phyloP scores from a whole-genome alignment of 2,797 vertebrate species.

The Vespertilio murinus region DNA sequence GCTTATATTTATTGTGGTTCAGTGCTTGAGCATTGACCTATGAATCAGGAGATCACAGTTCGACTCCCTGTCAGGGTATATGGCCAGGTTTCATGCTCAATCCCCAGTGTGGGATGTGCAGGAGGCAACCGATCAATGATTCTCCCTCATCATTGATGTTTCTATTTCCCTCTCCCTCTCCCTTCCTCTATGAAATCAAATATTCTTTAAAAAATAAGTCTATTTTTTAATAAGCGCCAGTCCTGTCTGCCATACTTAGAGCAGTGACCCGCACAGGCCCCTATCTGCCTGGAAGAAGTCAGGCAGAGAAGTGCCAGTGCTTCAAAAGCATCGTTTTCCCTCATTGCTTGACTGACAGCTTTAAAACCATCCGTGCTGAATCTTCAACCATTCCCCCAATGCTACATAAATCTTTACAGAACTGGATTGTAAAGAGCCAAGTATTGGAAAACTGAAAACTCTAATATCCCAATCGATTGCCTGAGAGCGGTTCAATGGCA shows the following conservation, averaged over 20 bases:
- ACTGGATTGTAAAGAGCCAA: slow-evolving; percentile 67
- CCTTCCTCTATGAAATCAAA: too few relatives aligned
- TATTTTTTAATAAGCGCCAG: not conserved
- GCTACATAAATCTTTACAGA: slow-evolving; percentile 77
- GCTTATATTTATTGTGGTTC: not conserved
- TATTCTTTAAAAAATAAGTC: too few relatives aligned
- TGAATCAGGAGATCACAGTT: too few relatives aligned
- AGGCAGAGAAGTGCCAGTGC: slow-evolving; percentile 2
- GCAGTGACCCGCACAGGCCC: not conserved
- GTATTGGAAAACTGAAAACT: slow-evolving; percentile 76
- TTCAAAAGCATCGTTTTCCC: slow-evolving; percentile 54
- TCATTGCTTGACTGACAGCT: slow-evolving; percentile 74
- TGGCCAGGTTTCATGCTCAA: too few relatives aligned
- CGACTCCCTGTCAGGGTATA: too few relatives aligned
- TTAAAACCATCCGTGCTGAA: slow-evolving; percentile 41
- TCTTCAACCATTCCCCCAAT: slow-evolving; percentile 51
- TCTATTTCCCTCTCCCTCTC: too few relatives aligned
- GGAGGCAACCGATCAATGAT: too few relatives aligned
- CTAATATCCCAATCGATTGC: slow-evolving; percentile 69
- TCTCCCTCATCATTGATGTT: too few relatives aligned
- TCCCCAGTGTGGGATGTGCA: too few relatives aligned
- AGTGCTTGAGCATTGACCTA: too few relatives aligned
- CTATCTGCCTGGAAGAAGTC: slow-evolving; percentile 52
- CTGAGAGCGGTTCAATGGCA: slow-evolving; percentile 48
- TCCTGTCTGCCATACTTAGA: not conserved